These are phyloP conservation scores for Noturus placidus DNA, from an alignment of 2,113 vertebrate species.

Conservation along the genomic window DNA sequence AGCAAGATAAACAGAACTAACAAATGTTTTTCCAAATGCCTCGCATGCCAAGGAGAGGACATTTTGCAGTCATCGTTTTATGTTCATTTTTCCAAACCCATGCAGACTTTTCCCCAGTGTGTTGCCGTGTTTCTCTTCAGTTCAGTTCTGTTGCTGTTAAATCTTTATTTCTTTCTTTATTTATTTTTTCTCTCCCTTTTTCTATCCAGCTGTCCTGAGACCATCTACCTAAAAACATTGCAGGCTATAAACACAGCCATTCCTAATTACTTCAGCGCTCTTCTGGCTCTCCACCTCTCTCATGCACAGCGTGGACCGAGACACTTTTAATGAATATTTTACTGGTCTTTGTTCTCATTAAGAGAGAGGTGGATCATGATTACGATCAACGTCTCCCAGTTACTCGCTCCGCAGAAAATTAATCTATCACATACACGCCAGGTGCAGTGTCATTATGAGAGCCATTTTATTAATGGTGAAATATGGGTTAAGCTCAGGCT, in stretches of 20 bases:
- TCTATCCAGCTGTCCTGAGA: constrained; percentile 28
- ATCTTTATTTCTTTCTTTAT: neutral
- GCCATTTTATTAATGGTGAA: neutral
- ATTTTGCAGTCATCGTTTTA: constrained; percentile 10
- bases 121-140: neutral
- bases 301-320: constrained; percentile 60
- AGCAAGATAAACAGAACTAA: constrained; percentile 5
- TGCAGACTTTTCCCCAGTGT: neutral
- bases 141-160: neutral
- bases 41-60: neutral
- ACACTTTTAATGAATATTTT: constrained; percentile 79
- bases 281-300: constrained; percentile 38
- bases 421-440: constrained; percentile 63
- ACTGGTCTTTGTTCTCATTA: constrained; percentile 73
- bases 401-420: constrained; percentile 61
- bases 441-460: neutral
- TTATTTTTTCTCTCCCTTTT: neutral
- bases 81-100: neutral
- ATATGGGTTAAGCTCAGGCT: neutral
- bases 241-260: constrained; percentile 34
- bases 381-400: constrained; percentile 55
- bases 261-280: constrained; percentile 53
- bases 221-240: constrained; percentile 43
- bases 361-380: constrained; percentile 69
- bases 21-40: neutral